phyloP scores from a whole-genome alignment of 2,113 vertebrate species.

The Pseudorhombus dupliciocellatus region DNA sequence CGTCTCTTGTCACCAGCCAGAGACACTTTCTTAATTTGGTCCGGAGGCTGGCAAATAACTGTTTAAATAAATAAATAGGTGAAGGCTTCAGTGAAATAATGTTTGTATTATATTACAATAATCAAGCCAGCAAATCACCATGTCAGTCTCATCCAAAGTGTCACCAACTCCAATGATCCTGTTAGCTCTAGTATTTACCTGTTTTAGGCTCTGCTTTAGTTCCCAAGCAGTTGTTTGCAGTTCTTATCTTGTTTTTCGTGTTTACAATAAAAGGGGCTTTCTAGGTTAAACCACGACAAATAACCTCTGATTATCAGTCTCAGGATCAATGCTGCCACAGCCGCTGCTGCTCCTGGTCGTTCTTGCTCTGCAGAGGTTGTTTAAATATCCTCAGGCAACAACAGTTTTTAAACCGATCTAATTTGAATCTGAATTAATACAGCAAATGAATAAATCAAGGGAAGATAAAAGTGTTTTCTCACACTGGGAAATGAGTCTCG shows the following conservation, averaged over 20 bases:
- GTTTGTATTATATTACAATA: too few species aligned
- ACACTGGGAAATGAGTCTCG: not conserved
- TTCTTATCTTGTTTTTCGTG: too few species aligned
- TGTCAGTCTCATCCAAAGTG: too few species aligned
- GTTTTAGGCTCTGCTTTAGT: not conserved
- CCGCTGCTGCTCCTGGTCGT: not conserved
- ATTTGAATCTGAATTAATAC: not conserved
- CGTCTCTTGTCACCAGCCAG: too few species aligned
- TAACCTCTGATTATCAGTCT: not conserved
- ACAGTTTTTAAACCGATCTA: not conserved
- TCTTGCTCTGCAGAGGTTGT: not conserved
- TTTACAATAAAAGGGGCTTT: not conserved
- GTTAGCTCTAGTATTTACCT: not conserved
- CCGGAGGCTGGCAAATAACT: too few species aligned
- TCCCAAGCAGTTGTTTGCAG: too few species aligned
- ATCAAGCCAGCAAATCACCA: too few species aligned
- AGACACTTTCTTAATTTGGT: too few species aligned
- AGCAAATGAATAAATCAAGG: not conserved
- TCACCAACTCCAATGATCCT: not conserved
- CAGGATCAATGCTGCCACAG: not conserved
- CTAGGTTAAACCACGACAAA: conserved; percentile 5
- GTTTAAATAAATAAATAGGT: too few species aligned
- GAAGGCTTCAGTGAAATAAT: too few species aligned
- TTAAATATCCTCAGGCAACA: not conserved
- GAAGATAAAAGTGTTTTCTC: not conserved